Evolutionary conservation across 64 coral and sea anemone species (phyloP).

Genomic region (Orbicella faveolata): DNA sequence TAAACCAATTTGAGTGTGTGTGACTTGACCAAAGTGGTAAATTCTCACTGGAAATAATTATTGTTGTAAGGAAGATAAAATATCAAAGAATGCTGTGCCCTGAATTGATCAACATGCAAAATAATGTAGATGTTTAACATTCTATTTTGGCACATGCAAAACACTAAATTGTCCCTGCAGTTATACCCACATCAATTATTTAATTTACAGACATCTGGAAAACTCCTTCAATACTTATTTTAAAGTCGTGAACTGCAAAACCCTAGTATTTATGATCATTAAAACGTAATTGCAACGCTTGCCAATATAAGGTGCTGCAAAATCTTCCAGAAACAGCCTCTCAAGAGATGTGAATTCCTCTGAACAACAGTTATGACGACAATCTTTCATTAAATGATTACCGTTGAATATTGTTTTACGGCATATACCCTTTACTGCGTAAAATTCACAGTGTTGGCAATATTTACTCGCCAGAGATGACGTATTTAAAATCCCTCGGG

Average conservation of each 20-base stretch:
- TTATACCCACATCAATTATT: background rate
- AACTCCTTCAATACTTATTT: background rate
- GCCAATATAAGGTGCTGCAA: background rate
- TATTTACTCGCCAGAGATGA: slow-evolving; percentile 1
- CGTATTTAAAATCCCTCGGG: background rate
- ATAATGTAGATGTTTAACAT: background rate
- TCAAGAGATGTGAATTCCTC: background rate
- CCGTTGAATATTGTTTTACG: too few relatives aligned
- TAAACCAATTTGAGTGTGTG: too few relatives aligned
- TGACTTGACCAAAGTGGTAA: too few relatives aligned
- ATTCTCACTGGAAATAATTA: too few relatives aligned
- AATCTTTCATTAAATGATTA: background rate
- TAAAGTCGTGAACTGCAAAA: slow-evolving; percentile 26
- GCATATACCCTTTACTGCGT: background rate
- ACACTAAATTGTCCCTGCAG: too few relatives aligned
- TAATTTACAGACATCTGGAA: slow-evolving; percentile 12
- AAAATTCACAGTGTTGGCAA: background rate
- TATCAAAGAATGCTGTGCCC: too few relatives aligned
- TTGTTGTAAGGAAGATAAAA: too few relatives aligned
- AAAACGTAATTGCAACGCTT: background rate
- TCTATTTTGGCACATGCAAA: background rate
- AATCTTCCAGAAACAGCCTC: background rate
- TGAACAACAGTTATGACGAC: background rate
- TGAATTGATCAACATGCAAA: background rate
- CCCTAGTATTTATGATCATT: background rate